Evolutionary conservation across 2,888 invertebrate genomes (phyloP), one percentile per base, ranked within the genome.

Genomic region (Adineta ricciae): DNA sequence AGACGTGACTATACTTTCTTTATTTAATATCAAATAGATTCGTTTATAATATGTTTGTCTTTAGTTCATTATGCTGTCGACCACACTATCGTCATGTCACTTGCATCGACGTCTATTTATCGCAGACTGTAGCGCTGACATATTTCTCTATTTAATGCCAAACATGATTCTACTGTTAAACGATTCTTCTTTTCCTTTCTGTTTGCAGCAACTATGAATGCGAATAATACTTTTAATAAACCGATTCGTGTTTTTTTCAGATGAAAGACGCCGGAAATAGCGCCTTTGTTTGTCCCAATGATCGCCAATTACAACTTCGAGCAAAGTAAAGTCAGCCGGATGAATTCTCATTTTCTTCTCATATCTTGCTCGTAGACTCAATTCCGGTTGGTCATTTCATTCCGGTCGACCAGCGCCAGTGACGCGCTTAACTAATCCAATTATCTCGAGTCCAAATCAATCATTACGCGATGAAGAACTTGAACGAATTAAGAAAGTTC

Each of bases 311-410:
- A 14, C 85, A 85, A 36, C 49, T 85, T 21, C 64, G 85, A 50
- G 83, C 85, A 54, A 85, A 84, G 84, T 84, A 54, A 54, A 16
- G 16, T 9, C 14, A 27, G 8, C 4, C n/a, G 11, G 3, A 64
- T 21, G n/a, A 64, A 21, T 38, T n/a, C n/a, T 11, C 14, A 78
- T 78, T 41, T 5, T 2, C 32, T 38, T 78, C 14, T 78, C 1
- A 36, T 41, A 19, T 19, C 38, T 78, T 78, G 1, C 41, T 27
- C 11, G 2, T 32, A 64, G 85, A 49, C 49, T 85, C 21, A 85
- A 83, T 83, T 49, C 85, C 32, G 85, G 85, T 41, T 85, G 85
- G 85, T 85, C 85, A 16, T 72, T 83, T 27, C 85, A 85, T 50
- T 83, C 85, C 27, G 49, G 73, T 11, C 83, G 83, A 41, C 83